A percentile compares a stretch with the other conserved stretches of the same genome.
phyloP scores from a whole-genome alignment of 1,140 invertebrate species.

The Potamilus streckersoni region DNA sequence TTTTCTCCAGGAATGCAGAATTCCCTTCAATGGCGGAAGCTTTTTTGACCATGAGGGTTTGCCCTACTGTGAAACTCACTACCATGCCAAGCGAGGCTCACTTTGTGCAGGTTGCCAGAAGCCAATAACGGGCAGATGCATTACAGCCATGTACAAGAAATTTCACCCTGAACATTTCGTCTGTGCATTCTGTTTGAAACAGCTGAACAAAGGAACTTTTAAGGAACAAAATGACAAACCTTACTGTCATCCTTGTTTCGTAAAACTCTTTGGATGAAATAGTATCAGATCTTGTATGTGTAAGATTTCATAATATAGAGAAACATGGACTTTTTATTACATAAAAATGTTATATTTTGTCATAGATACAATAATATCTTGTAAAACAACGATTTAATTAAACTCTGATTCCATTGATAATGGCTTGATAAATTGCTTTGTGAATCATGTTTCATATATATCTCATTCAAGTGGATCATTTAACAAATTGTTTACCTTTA shows the following conservation, averaged over 20 bases:
- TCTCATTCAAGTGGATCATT: too few species aligned
- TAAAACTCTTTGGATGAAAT: slow-evolving; percentile 85
- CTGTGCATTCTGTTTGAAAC: slow-evolving; percentile 96
- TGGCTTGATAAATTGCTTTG: too few species aligned
- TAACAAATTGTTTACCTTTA: too few species aligned
- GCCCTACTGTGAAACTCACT: slow-evolving; percentile 98
- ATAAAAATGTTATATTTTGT: too few species aligned
- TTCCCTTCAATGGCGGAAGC: slow-evolving; percentile 89
- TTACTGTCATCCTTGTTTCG: slow-evolving; percentile 97
- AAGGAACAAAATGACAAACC: slow-evolving; percentile 93
- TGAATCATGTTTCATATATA: too few species aligned
- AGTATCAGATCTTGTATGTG: too few species aligned
- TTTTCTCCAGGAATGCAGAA: slow-evolving; percentile 88
- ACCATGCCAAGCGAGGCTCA: slow-evolving; percentile 95
- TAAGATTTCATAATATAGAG: too few species aligned
- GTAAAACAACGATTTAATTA: too few species aligned
- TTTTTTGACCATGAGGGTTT: slow-evolving; percentile 96
- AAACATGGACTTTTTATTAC: too few species aligned
- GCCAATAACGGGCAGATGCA: slow-evolving; percentile 92
- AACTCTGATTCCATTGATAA: too few species aligned
- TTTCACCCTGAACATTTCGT: slow-evolving; percentile 99
- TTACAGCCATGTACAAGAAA: slow-evolving; percentile 99
- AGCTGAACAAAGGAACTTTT: slow-evolving; percentile 98
- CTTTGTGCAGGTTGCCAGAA: slow-evolving; percentile 97
- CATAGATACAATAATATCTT: too few species aligned